Conservation (phyloP, 1,140 invertebrate species). For the Drosophila eugracilis region DNA sequence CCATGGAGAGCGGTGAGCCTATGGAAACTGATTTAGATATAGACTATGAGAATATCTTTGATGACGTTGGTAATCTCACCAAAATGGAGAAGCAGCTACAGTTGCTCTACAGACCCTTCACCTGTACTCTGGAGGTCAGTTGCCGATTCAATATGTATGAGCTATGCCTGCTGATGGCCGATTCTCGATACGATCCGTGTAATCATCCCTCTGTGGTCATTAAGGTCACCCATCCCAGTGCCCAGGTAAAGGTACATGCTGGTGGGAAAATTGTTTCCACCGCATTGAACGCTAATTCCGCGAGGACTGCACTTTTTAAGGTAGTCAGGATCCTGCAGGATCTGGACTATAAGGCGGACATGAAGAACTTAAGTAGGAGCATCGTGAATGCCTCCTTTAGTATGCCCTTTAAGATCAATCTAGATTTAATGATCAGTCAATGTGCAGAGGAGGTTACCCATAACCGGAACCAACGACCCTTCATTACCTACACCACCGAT, state of each 20-base stretch:
- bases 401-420: constrained; percentile 61
- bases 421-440: constrained; percentile 31
- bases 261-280: constrained; percentile 41
- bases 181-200: constrained; percentile 51
- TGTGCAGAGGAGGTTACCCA: constrained; percentile 23
- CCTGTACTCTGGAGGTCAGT: constrained; percentile 40
- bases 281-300: constrained; percentile 38
- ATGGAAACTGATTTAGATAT: constrained; percentile 36
- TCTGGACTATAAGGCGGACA: constrained; percentile 50
- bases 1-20: neutral
- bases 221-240: constrained; percentile 21
- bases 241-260: constrained; percentile 39
- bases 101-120: constrained; percentile 61
- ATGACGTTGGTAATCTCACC: constrained; percentile 30
- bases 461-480: constrained; percentile 42
- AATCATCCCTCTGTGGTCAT: constrained; percentile 46
- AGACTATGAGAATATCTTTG: constrained; percentile 50
- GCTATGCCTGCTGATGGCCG: constrained; percentile 40
- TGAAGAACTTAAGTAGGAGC: constrained; percentile 44
- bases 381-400: constrained; percentile 60
- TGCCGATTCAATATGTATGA: constrained; percentile 59
- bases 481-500: constrained; percentile 55
- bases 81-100: constrained; percentile 52
- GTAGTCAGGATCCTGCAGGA: constrained; percentile 43
- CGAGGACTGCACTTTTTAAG: constrained; percentile 38